Base-by-base conservation (phyloP, 1,140 invertebrate genomes). In the Camponotus vicinus region DNA sequence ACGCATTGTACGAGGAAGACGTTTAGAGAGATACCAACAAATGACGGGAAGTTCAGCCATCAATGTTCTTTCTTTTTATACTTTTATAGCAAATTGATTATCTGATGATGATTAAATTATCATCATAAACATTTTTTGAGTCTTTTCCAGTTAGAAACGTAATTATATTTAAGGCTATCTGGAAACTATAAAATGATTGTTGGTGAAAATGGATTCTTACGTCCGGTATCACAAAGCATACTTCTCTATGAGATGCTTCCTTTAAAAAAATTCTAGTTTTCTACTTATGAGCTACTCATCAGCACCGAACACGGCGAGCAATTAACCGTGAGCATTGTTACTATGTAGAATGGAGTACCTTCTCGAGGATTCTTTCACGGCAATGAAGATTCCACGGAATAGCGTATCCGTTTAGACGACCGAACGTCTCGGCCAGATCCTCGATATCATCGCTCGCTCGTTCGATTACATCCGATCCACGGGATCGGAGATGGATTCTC, bases 341-440 rank as follows among this genome's bases (percentile, higher is more conserved):
- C 2, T 21, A 80, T 52, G 49, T 40, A n/a, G 34, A 66, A 7
- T 0, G 21, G 27, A 27, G 8, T 52, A 37, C 32, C 4, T 59
- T 61, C 37, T 64, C 15, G 40, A 21, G 37, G 13, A 80, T 79
- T 78, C 42, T 78, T 69, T 67, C 32, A 45, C 1, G 37, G 40
- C 40, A 82, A 73, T 27, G 55, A 71, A 80, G 49, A 42, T 80
- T 80, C 66, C 21, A 34, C 27, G 18, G 40, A 34, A 73, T 55
- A 45, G 18, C 37, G n/a, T 71, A 82, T 73, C 69, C 57, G 27
- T 82, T 45, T 82, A 59, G 66, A 71, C 78, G 49, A 57, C 15
- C 49, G 52, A 88, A 76, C 82, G 49, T 86, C 63, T 88, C 83
- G 59, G 70, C 66, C 21, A 71, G 49, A 40, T 15, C n/a, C 55